Base-by-base conservation (phyloP, 1,140 invertebrate species). In the Pseudomyrmex concolor region DNA sequence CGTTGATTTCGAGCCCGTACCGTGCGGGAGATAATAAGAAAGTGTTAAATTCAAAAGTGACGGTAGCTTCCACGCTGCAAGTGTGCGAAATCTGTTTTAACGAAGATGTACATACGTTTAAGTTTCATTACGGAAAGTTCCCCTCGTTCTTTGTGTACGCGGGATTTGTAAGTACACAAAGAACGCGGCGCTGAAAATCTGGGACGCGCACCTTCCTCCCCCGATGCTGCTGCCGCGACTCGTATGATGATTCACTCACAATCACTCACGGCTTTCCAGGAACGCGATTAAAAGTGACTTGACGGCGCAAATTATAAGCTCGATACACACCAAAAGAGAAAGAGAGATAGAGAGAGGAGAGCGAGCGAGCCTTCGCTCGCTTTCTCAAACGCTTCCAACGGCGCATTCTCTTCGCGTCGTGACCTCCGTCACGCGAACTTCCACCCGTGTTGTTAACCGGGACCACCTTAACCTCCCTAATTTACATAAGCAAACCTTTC, bases 401-500 rank as follows among this genome's bases (percentile, higher is more conserved):
- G 12, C 17, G 19, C 71, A 25, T 60, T 74, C 71, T 74, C 57
- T 55, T 13, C 17, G 9, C 50, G 10, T 13, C 3, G 12, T 55
- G 73, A 63, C 25, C 73, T 55, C 62, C 13, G 48, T 67, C 73
- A 77, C 62, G 62, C 48, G 5, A 77, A 57, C 71, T 68, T 76
- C 62, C n/a, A 60, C 81, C 17, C 15, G 45, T 57, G 45, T 57
- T 34, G 15, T 34, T 34, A 34, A 34, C 5, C 34, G 45, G 17
- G 22, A 25, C 12, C 51, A 25, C 17, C 74, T 66, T 51, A 60
- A 48, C 8, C 34, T 12, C 51, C 59, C n/a, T 48, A 22, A 87
- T 87, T 87, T 87, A 83, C 72, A 86, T 87, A 87, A 77, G 60
- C 54, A 83, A 86, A 86, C 77, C 57, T 82, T 67, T 2, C 25